Base-by-base conservation (phyloP, 2,113 vertebrate species). In the Crocuta crocuta region DNA sequence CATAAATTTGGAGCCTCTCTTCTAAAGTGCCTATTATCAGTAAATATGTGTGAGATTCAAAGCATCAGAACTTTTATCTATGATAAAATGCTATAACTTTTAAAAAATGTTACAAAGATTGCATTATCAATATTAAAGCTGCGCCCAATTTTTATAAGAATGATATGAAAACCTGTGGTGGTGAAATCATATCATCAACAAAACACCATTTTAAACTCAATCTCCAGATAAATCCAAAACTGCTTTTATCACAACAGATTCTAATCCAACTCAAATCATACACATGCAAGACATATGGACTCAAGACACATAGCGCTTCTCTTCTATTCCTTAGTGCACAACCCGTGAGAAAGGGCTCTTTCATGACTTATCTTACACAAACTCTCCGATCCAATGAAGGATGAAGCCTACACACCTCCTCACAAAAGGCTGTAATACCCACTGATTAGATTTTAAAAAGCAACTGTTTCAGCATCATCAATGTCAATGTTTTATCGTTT, bases 1-100 rank as follows among this genome's bases (percentile, higher is more conserved):
- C 99, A 98, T 99, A 99, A 96, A 99, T 98, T 86, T 98, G 98
- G 98, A 99, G 99, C 96, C 98, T 99, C 85, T 99, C 98, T 97
- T 99, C 99, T 98, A 98, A 98, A 97, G 98, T 98, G 95, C 98
- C 99, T 99, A 98, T 97, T 98, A 97, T 98, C 92, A 98, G 97
- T 96, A 98, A 98, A 98, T 97, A 99, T 31, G 94, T 93, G 3
- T 98, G 95, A 99, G 96, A 97, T 96, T 98, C 65, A 84, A 26
- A 93, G 94, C 28, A 43, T 96, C 12, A 97, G 96, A 96, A 97
- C 4, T 76, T 98, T 33, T 55, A 95, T 35, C 71, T 89, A 82
- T 31, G 21, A 97, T 43, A 79, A 96, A 87, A 96, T 5, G n/a
- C 45, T 76, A 97, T 86, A 91, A 23, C 21, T 61, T 79, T 91